Evolutionary conservation across 2,888 invertebrate species (phyloP).

Genomic region (Nipponacmea schrenckii): DNA sequence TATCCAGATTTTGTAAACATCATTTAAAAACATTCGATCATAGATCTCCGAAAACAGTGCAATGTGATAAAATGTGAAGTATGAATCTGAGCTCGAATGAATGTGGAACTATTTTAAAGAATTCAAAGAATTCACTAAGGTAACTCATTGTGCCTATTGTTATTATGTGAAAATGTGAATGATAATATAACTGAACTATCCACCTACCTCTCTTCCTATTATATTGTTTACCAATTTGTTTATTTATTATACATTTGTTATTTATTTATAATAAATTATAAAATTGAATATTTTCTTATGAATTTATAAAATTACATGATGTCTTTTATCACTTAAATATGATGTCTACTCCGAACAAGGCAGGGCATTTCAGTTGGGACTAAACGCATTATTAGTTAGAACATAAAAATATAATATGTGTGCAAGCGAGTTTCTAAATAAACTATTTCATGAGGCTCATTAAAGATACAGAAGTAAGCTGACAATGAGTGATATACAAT

Average conservation of each 20-base stretch:
- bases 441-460: no score
- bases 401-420: no score
- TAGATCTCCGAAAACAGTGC: not conserved
- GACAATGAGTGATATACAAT: no score
- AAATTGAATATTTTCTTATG: not conserved
- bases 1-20: not conserved
- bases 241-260: constrained; percentile 5
- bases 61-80: not conserved
- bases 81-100: not conserved
- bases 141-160: not conserved
- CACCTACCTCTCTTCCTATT: not conserved
- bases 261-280: constrained; percentile 1
- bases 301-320: not conserved
- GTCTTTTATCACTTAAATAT: no score
- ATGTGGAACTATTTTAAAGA: not conserved
- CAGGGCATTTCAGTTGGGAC: no score
- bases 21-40: not conserved
- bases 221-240: not conserved
- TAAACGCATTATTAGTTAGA: no score
- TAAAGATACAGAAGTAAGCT: no score
- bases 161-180: not conserved
- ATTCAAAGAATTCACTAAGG: not conserved
- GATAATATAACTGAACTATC: not conserved
- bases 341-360: no score
- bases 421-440: no score